Conservation (phyloP, 1,140 invertebrate species). For the Conopomorpha cramerella region DNA sequence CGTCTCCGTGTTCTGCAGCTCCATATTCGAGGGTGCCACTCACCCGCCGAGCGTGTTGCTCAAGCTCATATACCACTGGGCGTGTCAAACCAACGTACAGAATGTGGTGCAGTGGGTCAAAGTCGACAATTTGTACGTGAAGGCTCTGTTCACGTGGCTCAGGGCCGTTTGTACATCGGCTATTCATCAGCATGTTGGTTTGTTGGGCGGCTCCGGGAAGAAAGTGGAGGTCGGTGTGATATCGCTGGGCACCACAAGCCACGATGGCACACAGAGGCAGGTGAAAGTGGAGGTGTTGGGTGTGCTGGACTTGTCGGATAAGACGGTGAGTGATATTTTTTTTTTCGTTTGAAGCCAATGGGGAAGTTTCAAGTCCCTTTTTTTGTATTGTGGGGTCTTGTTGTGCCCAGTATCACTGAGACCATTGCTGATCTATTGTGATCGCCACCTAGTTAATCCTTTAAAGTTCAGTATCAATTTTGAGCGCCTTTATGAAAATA, state of each 20-base stretch:
- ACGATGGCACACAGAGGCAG: constrained; percentile 80
- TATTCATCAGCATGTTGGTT: constrained; percentile 72
- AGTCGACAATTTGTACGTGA: constrained; percentile 58
- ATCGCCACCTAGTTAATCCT: too few relatives aligned
- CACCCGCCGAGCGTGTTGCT: constrained; percentile 79
- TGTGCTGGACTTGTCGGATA: constrained; percentile 76
- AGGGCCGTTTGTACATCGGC: constrained; percentile 78
- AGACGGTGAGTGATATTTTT: constrained; percentile 52
- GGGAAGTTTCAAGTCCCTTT: too few relatives aligned
- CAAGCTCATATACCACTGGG: constrained; percentile 89
- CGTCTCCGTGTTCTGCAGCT: constrained; percentile 84
- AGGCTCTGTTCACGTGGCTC: constrained; percentile 75
- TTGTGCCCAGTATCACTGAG: too few relatives aligned
- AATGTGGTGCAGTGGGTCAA: constrained; percentile 90
- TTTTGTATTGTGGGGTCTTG: too few relatives aligned
- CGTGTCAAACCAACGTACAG: constrained; percentile 84
- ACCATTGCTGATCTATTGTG: too few relatives aligned
- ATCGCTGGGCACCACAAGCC: constrained; percentile 84
- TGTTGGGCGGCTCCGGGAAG: constrained; percentile 70
- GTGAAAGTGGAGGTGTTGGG: constrained; percentile 89
- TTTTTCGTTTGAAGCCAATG: constrained; percentile 2
- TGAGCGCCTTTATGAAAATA: too few relatives aligned
- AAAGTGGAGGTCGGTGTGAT: constrained; percentile 83
- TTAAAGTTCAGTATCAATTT: too few relatives aligned
- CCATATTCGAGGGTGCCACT: constrained; percentile 82